These are phyloP conservation scores for Anser brachyrhynchus DNA, from an alignment of 2,113 vertebrate species.

Conservation along the genomic window DNA sequence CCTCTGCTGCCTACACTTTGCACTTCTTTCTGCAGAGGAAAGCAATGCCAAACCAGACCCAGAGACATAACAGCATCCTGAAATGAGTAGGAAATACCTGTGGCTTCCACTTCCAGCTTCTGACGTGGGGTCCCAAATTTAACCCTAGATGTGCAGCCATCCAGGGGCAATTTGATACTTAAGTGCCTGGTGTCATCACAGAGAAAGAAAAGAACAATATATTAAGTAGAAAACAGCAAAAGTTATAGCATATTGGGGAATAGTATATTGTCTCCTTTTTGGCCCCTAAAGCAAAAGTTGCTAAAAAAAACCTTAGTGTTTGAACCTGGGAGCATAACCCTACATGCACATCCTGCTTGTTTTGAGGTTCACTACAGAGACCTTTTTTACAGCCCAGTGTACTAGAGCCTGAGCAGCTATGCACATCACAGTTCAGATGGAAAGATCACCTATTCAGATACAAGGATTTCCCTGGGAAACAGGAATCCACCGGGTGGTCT, in stretches of 20 bases:
- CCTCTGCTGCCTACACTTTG: background rate
- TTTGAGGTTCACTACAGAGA: background rate
- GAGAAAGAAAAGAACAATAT: background rate
- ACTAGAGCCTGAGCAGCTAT: background rate
- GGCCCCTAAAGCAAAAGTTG: background rate
- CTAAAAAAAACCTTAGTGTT: background rate
- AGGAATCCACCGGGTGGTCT: background rate
- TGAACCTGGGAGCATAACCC: background rate
- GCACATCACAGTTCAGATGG: background rate
- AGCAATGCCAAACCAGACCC: background rate
- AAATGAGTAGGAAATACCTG: background rate
- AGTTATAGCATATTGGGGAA: background rate
- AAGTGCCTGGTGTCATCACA: background rate
- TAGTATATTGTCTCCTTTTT: background rate
- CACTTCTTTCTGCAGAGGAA: too few species aligned
- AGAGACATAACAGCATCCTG: background rate
- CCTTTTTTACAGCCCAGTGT: too few species aligned
- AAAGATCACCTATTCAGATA: background rate
- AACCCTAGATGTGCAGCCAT: background rate
- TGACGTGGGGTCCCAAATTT: background rate
- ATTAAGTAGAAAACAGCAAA: background rate
- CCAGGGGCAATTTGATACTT: background rate
- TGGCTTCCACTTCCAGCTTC: background rate
- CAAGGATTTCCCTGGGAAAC: background rate
- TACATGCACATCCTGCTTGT: background rate